Percentiles rank a stretch among this genome's conserved stretches.
These are phyloP conservation scores for Platyscapa corneri DNA, from an alignment of 1,140 invertebrate species.

Conservation along the genomic window DNA sequence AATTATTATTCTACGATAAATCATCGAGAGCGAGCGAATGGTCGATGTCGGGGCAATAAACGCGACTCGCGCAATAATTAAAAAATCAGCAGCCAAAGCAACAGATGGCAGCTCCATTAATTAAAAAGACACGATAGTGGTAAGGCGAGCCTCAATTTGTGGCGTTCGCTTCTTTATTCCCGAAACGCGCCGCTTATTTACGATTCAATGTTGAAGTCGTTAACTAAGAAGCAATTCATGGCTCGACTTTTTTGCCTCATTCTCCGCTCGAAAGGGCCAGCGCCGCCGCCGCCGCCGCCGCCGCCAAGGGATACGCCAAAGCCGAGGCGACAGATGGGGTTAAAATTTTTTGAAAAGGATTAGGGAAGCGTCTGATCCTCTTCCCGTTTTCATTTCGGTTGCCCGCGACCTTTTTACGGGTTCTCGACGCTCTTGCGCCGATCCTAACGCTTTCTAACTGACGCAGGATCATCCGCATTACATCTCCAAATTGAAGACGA, in stretches of 20 bases:
- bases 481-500: slow-evolving; percentile 60
- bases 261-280: slow-evolving; percentile 25
- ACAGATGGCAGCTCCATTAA: neutral
- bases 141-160: neutral
- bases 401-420: slow-evolving; percentile 60
- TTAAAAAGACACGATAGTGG: slow-evolving; percentile 2
- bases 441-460: slow-evolving; percentile 57
- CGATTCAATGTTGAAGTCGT: slow-evolving; percentile 36
- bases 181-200: slow-evolving; percentile 27
- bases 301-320: slow-evolving; percentile 66
- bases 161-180: neutral
- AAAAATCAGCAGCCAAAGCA: neutral
- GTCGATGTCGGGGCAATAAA: too few relatives aligned
- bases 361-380: slow-evolving; percentile 72
- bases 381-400: slow-evolving; percentile 70
- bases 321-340: slow-evolving; percentile 74
- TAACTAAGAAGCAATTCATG: slow-evolving; percentile 46
- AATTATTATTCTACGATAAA: too few relatives aligned
- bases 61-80: neutral
- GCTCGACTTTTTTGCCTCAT: slow-evolving; percentile 10
- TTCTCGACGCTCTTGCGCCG: slow-evolving; percentile 52
- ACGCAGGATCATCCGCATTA: slow-evolving; percentile 61
- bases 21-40: too few relatives aligned
- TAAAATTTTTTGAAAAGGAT: slow-evolving; percentile 75
- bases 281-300: too few relatives aligned